These are phyloP conservation scores for Bhutanitis thaidina DNA, from an alignment of 2,888 invertebrate genomes.

Conservation along the genomic window DNA sequence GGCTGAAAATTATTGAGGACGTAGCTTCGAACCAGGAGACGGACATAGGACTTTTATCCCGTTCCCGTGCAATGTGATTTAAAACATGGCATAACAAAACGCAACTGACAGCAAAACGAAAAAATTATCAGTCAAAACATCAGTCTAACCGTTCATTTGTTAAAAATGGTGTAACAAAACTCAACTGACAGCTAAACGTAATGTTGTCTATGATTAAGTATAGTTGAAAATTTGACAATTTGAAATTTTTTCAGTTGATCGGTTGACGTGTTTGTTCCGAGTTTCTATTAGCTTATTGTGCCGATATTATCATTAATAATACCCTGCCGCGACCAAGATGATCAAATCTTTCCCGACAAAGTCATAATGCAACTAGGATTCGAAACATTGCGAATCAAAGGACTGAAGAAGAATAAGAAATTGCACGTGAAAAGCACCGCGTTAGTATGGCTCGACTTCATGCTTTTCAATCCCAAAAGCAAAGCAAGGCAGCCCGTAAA, in stretches of 20 bases:
- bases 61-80: not conserved
- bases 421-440: constrained; percentile 31
- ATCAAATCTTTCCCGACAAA: not conserved
- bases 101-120: not conserved
- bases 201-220: not conserved
- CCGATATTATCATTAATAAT: not conserved
- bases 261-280: too few species aligned
- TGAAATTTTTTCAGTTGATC: too few species aligned
- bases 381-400: not conserved
- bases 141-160: too few species aligned
- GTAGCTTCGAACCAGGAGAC: too few species aligned
- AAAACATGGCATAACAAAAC: not conserved
- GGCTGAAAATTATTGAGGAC: too few species aligned
- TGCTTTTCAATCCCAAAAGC: constrained; percentile 34
- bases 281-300: too few species aligned
- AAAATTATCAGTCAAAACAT: too few species aligned
- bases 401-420: constrained; percentile 23
- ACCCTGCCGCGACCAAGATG: not conserved
- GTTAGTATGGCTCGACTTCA: constrained; percentile 33
- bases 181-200: not conserved
- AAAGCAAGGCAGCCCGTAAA: constrained; percentile 36
- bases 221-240: not conserved
- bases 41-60: not conserved
- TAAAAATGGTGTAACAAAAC: not conserved
- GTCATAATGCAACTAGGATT: not conserved